Evolutionary conservation across 2,888 invertebrate genomes (phyloP).

Genomic region (Notodonta dromedarius): DNA sequence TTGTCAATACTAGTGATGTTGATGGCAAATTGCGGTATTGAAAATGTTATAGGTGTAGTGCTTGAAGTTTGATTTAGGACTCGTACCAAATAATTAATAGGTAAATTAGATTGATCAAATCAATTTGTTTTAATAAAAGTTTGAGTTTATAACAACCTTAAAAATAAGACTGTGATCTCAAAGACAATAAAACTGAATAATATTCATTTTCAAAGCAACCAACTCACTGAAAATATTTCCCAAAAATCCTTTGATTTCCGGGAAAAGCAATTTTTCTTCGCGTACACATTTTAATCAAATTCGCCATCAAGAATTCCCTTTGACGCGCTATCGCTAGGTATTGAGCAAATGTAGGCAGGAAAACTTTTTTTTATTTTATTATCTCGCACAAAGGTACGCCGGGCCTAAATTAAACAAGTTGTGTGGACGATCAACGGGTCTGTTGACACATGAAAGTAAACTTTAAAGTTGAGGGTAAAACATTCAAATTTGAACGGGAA

Average conservation of each 20-base stretch:
- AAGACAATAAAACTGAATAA: not conserved
- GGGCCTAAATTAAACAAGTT: constrained; percentile 65
- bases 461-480: constrained; percentile 40
- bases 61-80: no score
- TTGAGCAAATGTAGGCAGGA: constrained; percentile 50
- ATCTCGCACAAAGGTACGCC: constrained; percentile 61
- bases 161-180: not conserved
- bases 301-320: constrained; percentile 45
- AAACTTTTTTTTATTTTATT: constrained; percentile 59
- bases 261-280: constrained; percentile 18
- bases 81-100: no score
- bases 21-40: no score
- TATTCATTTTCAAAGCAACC: not conserved
- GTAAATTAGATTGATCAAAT: no score
- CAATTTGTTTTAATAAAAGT: no score
- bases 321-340: constrained; percentile 46
- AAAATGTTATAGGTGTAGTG: no score
- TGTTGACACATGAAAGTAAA: constrained; percentile 39
- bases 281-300: constrained; percentile 43
- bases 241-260: constrained; percentile 4
- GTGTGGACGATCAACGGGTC: constrained; percentile 33
- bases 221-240: not conserved
- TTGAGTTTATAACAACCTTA: no score
- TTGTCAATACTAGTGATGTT: no score
- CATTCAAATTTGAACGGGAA: constrained; percentile 38